Base-by-base conservation (phyloP, 2,888 invertebrate species). In the Ectemnius cavifrons region DNA sequence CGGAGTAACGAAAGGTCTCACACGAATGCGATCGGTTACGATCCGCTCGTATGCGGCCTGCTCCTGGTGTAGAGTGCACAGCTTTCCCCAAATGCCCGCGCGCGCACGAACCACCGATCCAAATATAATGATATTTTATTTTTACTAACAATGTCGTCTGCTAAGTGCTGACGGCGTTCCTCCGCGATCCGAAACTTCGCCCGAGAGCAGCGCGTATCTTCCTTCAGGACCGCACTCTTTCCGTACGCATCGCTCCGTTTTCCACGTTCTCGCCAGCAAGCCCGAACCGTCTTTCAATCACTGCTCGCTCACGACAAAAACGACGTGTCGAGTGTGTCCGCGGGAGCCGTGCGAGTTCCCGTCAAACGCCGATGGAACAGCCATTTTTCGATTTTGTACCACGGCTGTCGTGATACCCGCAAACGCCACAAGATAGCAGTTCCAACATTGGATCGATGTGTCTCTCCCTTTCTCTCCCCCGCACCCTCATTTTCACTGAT, bases 111-210 rank as follows among this genome's bases (percentile, higher is more conserved):
- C 63, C 77, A 77, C 63, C 77, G 79, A 78, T 87, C 86, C 88
- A 87, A 86, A 89, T 88, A 85, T 81, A 86, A 86, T 85, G 84
- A 80, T 86, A 87, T 82, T 86, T 89, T 87, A 86, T 89, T 88
- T 88, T 88, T 88, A 89, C 89, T 86, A 85, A 85, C 85, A 84
- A 81, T 84, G 85, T 87, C 87, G 89, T 87, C 85, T 85, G 84
- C 85, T 88, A 85, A 80, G 77, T 74, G 80, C 68, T 52, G 79
- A 75, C 62, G 68, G 16, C 37, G 37, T 52, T 67, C 59, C 63
- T 49, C 56, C 57, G 46, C 67, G 14, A 60, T 47, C 27, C 46
- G 23, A 73, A 63, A 16, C 60, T 63, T 74, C 28, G 46, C 45
- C 64, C 23, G 37, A 37, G 37, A 66, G 49, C 56, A 71, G 64